Base-by-base conservation (phyloP, 2,797 vertebrate genomes). In the Myioborus melanocephalus region DNA sequence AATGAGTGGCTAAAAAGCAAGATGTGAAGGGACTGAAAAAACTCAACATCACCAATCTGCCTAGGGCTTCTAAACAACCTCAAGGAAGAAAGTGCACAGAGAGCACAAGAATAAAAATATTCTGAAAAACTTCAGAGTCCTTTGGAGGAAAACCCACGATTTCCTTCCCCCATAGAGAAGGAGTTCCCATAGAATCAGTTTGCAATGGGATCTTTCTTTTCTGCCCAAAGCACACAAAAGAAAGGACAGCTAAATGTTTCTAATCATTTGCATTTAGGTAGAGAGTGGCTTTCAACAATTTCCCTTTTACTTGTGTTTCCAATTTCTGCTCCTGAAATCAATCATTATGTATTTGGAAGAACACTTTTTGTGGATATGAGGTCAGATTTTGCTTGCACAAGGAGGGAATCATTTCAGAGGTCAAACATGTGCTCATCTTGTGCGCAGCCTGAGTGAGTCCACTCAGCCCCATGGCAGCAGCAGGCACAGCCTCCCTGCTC, bases 381-480 rank as follows among this genome's bases (percentile, higher is more conserved):
- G 30, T 20, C 18, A 44, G 11, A 8, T 71, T 72, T 65, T 56
- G 18, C 44, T 76, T 82, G 73, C 44, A 23, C 0, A 1, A 77
- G 60, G 68, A 70, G 34, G 15, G 22, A 71, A 61, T 75, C 39
- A 34, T 46, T 83, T 85, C 37, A 77, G 60, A 91, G 44, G 71
- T 87, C 71, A 63, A 70, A 46, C 30, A 28, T 0, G 0, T 55
- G 34, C 66, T 82, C 0, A 0, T 70, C 26, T 66, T 0, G 0
- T 1, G 2, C 34, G 37, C 73, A 86, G 50, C 53, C 35, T 37
- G 61, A 66, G 28, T 37, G 60, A 32, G 14, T 57, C 30, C 9
- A 1, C 55, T 85, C 53, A 76, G 43, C 63, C 56, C 69, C 81
- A 30, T 0, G 0, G 55, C 75, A 85, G 79, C 46, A 76, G 44